phyloP scores from a whole-genome alignment of 2,797 vertebrate species.

The Onychomys torridus region DNA sequence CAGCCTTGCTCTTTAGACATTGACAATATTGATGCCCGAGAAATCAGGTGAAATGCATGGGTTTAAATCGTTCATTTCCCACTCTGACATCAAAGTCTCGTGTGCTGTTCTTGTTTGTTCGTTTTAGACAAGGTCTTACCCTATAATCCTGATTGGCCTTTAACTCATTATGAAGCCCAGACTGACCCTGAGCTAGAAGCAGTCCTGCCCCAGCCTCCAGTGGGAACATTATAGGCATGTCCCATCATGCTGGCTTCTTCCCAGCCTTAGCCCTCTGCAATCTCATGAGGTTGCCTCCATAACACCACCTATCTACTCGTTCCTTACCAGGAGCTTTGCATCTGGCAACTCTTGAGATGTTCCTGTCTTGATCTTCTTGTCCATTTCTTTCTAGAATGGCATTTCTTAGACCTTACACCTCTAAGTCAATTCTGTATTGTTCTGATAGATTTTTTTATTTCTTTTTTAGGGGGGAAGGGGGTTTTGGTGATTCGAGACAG shows the following conservation, averaged over 20 bases:
- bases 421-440: neutral
- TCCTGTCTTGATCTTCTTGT: conserved; percentile 22
- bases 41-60: neutral
- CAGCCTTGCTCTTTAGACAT: neutral
- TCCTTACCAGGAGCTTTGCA: neutral
- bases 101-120: too few relatives aligned
- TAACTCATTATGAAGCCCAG: neutral
- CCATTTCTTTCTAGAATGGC: neutral
- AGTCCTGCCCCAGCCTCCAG: too few relatives aligned
- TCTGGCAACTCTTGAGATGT: neutral
- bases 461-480: too few relatives aligned
- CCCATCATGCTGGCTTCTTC: neutral
- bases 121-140: neutral
- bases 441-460: neutral
- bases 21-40: neutral
- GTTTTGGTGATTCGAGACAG: neutral
- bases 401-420: neutral
- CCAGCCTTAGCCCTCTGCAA: neutral
- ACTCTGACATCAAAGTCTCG: neutral
- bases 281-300: neutral
- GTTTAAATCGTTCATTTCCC: neutral
- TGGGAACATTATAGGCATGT: neutral
- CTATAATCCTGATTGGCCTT: neutral
- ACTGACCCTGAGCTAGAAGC: neutral
- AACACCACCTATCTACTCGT: neutral